phyloP scores from a whole-genome alignment of 2,113 vertebrate species.

The Rhynchopsitta pachyrhyncha region DNA sequence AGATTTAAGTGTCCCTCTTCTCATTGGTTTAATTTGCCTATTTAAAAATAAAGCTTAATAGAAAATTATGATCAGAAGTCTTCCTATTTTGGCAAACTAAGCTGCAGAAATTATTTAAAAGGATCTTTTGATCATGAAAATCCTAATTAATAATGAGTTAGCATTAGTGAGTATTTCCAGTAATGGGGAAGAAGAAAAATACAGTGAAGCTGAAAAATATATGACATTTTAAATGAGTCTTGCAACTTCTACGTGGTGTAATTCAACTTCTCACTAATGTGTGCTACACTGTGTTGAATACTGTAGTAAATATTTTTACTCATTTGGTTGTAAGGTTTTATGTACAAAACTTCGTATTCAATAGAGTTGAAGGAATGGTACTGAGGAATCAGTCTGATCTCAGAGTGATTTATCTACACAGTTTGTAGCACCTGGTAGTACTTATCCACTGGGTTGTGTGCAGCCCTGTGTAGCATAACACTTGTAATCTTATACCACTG shows the following conservation, averaged over 20 bases:
- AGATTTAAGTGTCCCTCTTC: neutral
- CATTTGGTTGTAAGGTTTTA: neutral
- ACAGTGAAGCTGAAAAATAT: neutral
- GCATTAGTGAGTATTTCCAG: neutral
- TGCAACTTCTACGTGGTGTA: neutral
- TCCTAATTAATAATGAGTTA: conserved; percentile 7
- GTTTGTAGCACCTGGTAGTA: neutral
- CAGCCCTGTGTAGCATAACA: rapidly evolving
- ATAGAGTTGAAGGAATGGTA: neutral
- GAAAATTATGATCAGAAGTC: neutral
- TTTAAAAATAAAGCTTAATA: conserved; percentile 1
- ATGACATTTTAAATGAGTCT: neutral
- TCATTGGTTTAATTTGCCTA: neutral
- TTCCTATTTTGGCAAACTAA: conserved; percentile 12
- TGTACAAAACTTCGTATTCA: neutral
- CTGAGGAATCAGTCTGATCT: neutral
- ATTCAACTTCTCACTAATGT: neutral
- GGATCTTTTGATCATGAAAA: conserved; percentile 25
- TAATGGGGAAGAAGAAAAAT: neutral
- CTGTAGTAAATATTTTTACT: neutral
- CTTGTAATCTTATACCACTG: neutral
- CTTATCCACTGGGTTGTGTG: neutral
- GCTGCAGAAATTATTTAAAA: neutral
- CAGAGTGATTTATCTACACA: neutral
- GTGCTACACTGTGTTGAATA: neutral